Evolutionary conservation across 2,797 vertebrate genomes (phyloP).

Genomic region (Syngnathus acus): DNA sequence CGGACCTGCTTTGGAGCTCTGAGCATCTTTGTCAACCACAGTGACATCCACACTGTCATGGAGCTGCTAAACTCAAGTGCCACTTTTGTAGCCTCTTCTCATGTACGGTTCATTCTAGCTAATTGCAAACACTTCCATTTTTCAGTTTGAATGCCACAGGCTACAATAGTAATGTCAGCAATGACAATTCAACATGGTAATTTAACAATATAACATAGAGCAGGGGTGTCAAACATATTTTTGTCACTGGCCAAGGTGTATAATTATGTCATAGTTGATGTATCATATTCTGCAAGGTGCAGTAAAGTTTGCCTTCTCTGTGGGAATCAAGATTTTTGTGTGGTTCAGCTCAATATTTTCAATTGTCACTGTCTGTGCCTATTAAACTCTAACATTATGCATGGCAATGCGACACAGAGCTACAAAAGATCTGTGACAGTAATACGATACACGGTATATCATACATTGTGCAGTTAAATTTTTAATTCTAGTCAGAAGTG

Average conservation of each 20-base stretch:
- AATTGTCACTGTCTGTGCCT: conserved; percentile 40
- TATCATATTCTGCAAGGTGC: conserved; percentile 59
- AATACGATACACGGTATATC: conserved; percentile 26
- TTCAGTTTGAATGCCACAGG: neutral
- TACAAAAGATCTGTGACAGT: conserved; percentile 24
- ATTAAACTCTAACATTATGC: conserved; percentile 26
- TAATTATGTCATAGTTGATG: neutral
- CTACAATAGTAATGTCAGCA: neutral
- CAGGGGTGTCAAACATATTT: no score
- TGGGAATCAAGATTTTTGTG: conserved; percentile 30
- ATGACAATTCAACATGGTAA: neutral
- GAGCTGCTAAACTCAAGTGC: neutral
- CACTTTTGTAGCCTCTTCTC: neutral
- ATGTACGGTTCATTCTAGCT: neutral
- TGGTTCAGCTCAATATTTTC: conserved; percentile 41
- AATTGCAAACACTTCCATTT: neutral
- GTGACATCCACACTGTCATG: neutral
- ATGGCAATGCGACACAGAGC: conserved; percentile 26
- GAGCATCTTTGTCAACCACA: neutral
- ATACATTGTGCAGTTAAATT: conserved; percentile 16
- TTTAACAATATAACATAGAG: no score
- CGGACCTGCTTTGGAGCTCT: neutral
- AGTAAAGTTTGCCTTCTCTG: conserved; percentile 41
- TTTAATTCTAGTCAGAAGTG: conserved; percentile 23
- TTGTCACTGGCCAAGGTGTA: no score